Conservation (phyloP, 2,113 vertebrate species). For the Lates calcarifer region DNA sequence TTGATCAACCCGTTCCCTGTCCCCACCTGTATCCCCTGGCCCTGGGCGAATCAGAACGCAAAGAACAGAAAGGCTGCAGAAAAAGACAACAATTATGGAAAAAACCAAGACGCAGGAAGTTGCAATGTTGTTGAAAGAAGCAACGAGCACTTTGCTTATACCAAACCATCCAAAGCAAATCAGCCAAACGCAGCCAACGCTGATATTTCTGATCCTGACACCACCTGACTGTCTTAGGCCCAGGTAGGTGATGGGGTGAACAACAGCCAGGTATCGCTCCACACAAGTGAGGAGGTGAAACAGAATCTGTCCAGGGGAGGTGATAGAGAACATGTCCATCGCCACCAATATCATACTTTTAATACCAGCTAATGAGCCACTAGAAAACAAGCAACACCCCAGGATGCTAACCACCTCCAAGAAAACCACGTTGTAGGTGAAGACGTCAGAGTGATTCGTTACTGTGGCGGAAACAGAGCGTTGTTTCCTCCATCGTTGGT, state of each 20-base stretch:
- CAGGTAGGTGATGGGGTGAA: constrained; percentile 34
- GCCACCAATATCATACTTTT: neutral
- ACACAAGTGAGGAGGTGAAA: constrained; percentile 48
- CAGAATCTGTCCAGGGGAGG: constrained; percentile 23
- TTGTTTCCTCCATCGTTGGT: constrained; percentile 12
- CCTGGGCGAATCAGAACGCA: constrained; percentile 10
- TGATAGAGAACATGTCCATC: neutral
- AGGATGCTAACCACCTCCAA: constrained; percentile 15
- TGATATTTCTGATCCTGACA: constrained; percentile 24
- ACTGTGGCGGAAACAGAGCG: neutral
- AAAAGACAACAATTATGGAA: neutral
- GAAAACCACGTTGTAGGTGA: constrained; percentile 42
- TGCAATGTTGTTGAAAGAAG: no score
- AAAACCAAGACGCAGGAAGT: no score
- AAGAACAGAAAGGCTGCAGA: constrained; percentile 41
- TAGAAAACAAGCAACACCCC: neutral
- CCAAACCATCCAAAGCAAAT: neutral
- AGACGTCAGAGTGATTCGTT: constrained; percentile 34
- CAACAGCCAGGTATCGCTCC: constrained; percentile 49
- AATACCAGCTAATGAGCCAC: accelerated
- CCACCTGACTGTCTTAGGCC: neutral
- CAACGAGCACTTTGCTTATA: no score
- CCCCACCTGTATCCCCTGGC: neutral
- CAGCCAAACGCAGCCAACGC: constrained; percentile 25
- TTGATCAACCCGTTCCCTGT: neutral